These are phyloP conservation scores for Lasioglossum lativentre DNA, from an alignment of 2,888 invertebrate genomes.

Conservation along the genomic window DNA sequence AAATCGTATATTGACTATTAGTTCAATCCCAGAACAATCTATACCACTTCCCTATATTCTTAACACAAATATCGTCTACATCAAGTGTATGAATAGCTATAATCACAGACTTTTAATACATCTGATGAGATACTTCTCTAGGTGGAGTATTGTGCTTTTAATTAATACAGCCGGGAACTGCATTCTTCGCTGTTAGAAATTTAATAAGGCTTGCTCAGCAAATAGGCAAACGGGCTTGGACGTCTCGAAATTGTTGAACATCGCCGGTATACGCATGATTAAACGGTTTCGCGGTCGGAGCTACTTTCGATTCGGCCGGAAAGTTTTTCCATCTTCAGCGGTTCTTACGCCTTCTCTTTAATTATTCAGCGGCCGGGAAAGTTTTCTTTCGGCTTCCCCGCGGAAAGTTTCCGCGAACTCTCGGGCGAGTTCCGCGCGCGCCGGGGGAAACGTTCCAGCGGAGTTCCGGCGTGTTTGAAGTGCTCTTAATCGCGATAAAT, in stretches of 20 bases:
- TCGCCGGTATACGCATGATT: background rate
- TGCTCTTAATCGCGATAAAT: background rate
- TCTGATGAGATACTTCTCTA: too few species aligned
- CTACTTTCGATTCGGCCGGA: background rate
- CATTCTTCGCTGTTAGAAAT: background rate
- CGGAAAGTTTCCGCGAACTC: background rate
- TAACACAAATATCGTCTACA: too few species aligned
- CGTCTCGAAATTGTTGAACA: conserved; percentile 1
- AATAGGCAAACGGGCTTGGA: background rate
- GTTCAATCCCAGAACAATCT: background rate
- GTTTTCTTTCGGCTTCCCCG: conserved; percentile 1
- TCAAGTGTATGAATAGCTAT: too few species aligned
- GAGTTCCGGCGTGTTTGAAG: conserved; percentile 5
- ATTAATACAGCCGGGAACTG: background rate
- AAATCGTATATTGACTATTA: background rate
- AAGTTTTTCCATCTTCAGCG: conserved; percentile 4
- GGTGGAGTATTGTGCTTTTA: background rate
- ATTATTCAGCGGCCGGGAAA: conserved; percentile 34
- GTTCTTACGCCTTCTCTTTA: conserved; percentile 38
- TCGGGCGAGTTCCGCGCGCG: background rate
- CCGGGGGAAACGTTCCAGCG: background rate
- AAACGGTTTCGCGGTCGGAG: background rate
- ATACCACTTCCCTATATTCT: background rate
- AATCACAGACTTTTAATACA: background rate
- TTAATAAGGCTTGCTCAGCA: background rate